These are phyloP conservation scores for Pachypeltis micranthus DNA, from an alignment of 1,140 invertebrate species.

Conservation along the genomic window DNA sequence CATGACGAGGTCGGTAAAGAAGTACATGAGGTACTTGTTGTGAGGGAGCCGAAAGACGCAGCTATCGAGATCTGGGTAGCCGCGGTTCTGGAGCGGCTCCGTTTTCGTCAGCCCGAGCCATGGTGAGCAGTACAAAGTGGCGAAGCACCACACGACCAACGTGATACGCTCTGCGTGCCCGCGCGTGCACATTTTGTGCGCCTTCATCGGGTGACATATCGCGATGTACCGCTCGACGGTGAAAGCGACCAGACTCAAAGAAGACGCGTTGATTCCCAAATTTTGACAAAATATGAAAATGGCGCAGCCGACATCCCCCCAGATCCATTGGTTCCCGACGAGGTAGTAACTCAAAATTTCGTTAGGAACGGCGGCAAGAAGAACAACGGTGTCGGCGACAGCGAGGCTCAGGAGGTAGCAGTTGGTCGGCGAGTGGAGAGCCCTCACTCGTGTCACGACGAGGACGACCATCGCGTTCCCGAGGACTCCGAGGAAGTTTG, in stretches of 20 bases:
- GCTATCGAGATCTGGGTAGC: constrained; percentile 33
- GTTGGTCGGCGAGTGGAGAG: constrained; percentile 49
- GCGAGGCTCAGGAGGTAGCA: constrained; percentile 50
- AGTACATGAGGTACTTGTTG: constrained; percentile 42
- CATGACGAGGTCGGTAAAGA: constrained; percentile 45
- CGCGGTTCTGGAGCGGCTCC: constrained; percentile 33
- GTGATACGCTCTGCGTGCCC: constrained; percentile 47
- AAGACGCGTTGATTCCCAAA: constrained; percentile 55
- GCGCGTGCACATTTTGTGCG: constrained; percentile 36
- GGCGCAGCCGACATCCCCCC: constrained; percentile 46
- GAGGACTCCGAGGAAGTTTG: constrained; percentile 43
- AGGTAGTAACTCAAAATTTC: constrained; percentile 47
- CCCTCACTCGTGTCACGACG: constrained; percentile 37
- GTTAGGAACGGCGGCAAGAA: constrained; percentile 45
- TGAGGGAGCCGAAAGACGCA: constrained; percentile 42
- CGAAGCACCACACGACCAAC: constrained; percentile 44
- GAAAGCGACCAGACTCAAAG: constrained; percentile 52
- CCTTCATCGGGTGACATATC: constrained; percentile 51
- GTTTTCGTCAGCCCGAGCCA: constrained; percentile 39
- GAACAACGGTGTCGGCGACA: constrained; percentile 45
- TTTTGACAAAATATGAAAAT: constrained; percentile 52
- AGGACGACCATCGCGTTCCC: constrained; percentile 45
- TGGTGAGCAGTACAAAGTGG: constrained; percentile 40
- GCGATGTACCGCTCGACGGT: constrained; percentile 64
- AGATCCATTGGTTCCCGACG: constrained; percentile 36